phyloP scores from a whole-genome alignment of 1,140 invertebrate genomes.

The Diplogasteroides magnus region DNA sequence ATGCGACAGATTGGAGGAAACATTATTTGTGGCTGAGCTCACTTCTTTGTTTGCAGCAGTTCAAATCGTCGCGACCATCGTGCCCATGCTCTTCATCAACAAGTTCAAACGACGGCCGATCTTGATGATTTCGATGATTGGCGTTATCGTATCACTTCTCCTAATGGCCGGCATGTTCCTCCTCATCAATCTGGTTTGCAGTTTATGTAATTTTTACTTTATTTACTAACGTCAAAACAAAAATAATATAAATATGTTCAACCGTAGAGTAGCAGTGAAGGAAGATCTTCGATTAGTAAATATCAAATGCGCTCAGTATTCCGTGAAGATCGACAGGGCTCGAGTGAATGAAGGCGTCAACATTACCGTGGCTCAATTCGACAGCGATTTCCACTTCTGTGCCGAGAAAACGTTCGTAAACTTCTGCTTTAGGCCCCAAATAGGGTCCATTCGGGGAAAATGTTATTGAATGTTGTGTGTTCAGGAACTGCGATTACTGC shows the following conservation, averaged over 20 bases:
- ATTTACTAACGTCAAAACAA: too few species aligned
- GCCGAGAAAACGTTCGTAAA: constrained; percentile 1
- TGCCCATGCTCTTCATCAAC: constrained; percentile 65
- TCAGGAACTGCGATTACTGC: constrained; percentile 42
- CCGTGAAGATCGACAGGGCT: too few species aligned
- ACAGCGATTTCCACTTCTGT: not conserved
- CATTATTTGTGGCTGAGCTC: too few species aligned
- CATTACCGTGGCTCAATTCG: constrained; percentile 1
- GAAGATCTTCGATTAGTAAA: not conserved
- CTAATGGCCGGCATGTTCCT: constrained; percentile 40
- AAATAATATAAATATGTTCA: not conserved
- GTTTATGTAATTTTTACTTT: too few species aligned
- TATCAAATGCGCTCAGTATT: constrained; percentile 31
- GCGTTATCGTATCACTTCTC: constrained; percentile 48
- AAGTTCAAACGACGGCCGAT: constrained; percentile 63
- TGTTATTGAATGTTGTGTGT: constrained; percentile 12
- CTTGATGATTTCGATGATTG: constrained; percentile 60
- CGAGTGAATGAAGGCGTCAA: too few species aligned
- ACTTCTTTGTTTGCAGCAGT: constrained; percentile 44
- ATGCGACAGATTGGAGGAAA: not conserved
- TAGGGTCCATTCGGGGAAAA: not conserved
- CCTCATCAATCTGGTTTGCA: constrained; percentile 39
- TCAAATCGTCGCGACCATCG: constrained; percentile 63
- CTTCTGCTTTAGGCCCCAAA: constrained; percentile 8
- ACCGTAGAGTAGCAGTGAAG: not conserved